Percentiles rank a stretch among this genome's conserved stretches.
Evolutionary conservation across 2,888 invertebrate species (phyloP).

Genomic region (Glaucopsyche alexis): DNA sequence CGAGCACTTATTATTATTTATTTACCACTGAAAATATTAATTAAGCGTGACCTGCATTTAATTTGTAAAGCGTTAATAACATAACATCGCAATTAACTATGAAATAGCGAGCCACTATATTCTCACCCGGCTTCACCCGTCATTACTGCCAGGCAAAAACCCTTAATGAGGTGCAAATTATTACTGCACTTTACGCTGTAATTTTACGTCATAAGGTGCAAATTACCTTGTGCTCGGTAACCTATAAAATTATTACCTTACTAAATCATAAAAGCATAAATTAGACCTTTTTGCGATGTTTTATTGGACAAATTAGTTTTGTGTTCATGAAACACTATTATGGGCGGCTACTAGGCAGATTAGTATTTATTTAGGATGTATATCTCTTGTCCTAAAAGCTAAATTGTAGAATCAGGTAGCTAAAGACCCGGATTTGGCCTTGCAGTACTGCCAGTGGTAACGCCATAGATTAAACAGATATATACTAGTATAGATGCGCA

Average conservation of each 20-base stretch:
- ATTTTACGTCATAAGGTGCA: neutral
- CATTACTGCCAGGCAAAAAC: neutral
- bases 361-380: neutral
- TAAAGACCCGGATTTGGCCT: neutral
- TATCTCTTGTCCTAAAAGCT: neutral
- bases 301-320: neutral
- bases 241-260: constrained; percentile 18
- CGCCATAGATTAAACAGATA: no score
- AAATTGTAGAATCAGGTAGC: neutral
- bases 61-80: constrained; percentile 14
- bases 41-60: constrained; percentile 7
- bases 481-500: no score
- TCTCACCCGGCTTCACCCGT: constrained; percentile 3
- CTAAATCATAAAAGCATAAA: constrained; percentile 20
- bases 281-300: neutral
- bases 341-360: neutral
- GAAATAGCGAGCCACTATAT: constrained; percentile 8
- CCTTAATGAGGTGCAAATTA: neutral
- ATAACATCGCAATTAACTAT: constrained; percentile 19
- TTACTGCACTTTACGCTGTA: neutral
- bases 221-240: neutral
- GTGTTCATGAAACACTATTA: neutral
- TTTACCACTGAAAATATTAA: constrained; percentile 1
- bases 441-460: neutral
- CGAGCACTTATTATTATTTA: neutral